Evolutionary conservation across 64 coral and sea anemone genomes (phyloP).

Genomic region (Porites lutea): DNA sequence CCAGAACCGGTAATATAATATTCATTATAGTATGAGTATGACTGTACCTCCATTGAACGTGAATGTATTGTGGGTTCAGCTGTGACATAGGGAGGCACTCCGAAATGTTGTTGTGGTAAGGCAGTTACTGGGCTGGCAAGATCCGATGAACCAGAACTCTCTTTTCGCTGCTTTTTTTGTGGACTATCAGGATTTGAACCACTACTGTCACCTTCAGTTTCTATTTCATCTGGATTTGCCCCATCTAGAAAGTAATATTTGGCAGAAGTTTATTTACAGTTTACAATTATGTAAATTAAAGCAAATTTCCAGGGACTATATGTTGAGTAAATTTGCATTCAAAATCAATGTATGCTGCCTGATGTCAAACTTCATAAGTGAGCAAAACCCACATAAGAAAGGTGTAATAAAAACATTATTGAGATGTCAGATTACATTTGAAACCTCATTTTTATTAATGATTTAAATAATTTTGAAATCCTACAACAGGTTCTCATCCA

Average conservation of each 20-base stretch:
- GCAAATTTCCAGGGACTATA: no score
- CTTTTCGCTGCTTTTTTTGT: slow-evolving; percentile 84
- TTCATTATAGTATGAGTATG: no score
- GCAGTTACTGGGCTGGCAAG: slow-evolving; percentile 70
- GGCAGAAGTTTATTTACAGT: background rate
- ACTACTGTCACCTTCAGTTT: slow-evolving; percentile 80
- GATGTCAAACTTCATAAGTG: no score
- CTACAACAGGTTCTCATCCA: no score
- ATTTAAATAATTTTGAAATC: no score
- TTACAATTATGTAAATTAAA: background rate
- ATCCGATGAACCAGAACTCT: slow-evolving; percentile 89
- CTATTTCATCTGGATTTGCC: slow-evolving; percentile 84
- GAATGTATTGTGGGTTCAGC: slow-evolving; percentile 39
- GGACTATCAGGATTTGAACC: slow-evolving; percentile 84
- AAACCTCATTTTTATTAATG: no score
- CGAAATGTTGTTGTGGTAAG: slow-evolving; percentile 35
- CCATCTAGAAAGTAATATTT: slow-evolving; percentile 38
- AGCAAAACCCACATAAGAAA: no score
- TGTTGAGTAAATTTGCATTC: no score
- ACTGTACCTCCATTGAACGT: slow-evolving; percentile 7
- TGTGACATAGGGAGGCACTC: slow-evolving; percentile 16
- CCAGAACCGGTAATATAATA: no score
- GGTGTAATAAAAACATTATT: no score
- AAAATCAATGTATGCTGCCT: no score
- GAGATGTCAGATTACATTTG: no score